Evolutionary conservation across 2,888 invertebrate genomes (phyloP).

Genomic region (Spodoptera picta): DNA sequence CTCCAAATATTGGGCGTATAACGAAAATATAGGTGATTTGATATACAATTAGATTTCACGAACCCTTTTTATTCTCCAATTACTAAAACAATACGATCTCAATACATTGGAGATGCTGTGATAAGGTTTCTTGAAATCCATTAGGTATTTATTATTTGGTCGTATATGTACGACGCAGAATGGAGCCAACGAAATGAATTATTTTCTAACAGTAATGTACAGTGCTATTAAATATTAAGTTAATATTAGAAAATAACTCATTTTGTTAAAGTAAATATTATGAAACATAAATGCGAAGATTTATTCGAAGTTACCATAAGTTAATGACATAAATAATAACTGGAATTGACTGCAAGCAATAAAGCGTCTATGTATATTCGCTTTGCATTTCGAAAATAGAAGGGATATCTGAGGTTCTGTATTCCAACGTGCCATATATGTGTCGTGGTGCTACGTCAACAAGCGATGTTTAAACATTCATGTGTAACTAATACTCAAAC

Average conservation of each 20-base stretch:
- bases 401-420: conserved; percentile 58
- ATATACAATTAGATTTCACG: conserved; percentile 57
- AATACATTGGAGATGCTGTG: conserved; percentile 60
- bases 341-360: conserved; percentile 78
- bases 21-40: conserved; percentile 51
- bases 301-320: conserved; percentile 62
- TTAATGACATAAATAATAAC: conserved; percentile 55
- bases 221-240: conserved; percentile 55
- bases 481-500: conserved; percentile 58
- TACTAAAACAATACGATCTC: conserved; percentile 72
- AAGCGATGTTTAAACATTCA: conserved; percentile 49
- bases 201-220: conserved; percentile 57
- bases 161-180: conserved; percentile 50
- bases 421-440: conserved; percentile 77
- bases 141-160: conserved; percentile 56
- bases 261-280: conserved; percentile 40
- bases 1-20: conserved; percentile 42
- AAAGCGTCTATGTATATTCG: conserved; percentile 60
- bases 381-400: conserved; percentile 66
- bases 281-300: conserved; percentile 39
- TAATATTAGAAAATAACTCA: conserved; percentile 49
- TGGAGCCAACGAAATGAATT: conserved; percentile 51
- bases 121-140: conserved; percentile 61
- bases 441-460: conserved; percentile 71
- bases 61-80: conserved; percentile 57